Conservation (phyloP, 1,140 invertebrate species). For the Chrysoperla carnea region DNA sequence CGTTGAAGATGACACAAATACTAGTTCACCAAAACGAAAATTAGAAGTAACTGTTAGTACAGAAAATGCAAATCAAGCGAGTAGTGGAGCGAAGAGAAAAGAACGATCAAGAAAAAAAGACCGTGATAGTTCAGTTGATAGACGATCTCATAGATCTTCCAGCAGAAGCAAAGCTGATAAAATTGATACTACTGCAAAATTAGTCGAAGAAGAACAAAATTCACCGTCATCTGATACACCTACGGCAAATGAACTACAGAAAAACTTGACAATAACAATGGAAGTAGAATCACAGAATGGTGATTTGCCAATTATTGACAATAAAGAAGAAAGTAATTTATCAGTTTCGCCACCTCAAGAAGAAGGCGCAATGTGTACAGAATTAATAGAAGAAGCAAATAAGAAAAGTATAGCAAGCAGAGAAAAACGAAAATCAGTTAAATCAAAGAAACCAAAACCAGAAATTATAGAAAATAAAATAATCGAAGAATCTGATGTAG, state of each 20-base stretch:
- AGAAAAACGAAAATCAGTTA: slow-evolving; percentile 15
- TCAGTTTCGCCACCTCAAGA: not conserved
- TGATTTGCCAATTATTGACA: too few relatives aligned
- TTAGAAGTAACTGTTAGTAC: slow-evolving; percentile 49
- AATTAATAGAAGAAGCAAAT: slow-evolving; percentile 19
- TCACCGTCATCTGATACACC: too few relatives aligned
- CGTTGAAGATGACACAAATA: slow-evolving; percentile 5
- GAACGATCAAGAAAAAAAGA: slow-evolving; percentile 28
- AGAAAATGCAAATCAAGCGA: slow-evolving; percentile 26
- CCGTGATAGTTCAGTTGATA: slow-evolving; percentile 1
- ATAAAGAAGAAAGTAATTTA: too few relatives aligned
- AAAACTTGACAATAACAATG: slow-evolving; percentile 16
- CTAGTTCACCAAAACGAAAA: slow-evolving; percentile 38
- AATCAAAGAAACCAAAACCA: slow-evolving; percentile 15
- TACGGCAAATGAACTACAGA: too few relatives aligned
- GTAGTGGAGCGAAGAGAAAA: slow-evolving; percentile 35
- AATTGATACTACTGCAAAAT: not conserved
- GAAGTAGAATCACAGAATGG: slow-evolving; percentile 7
- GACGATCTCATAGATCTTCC: slow-evolving; percentile 11
- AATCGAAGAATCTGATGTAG: slow-evolving; percentile 11
- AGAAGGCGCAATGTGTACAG: slow-evolving; percentile 18
- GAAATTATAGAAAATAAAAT: slow-evolving; percentile 14
- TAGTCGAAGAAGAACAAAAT: not conserved
- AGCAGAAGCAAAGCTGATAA: slow-evolving; percentile 5
- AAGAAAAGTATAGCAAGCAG: slow-evolving; percentile 11